A percentile compares a stretch with the other conserved stretches of the same genome.
Evolutionary conservation across 2,888 invertebrate species (phyloP).

Genomic region (Drosophila villosipedis): DNA sequence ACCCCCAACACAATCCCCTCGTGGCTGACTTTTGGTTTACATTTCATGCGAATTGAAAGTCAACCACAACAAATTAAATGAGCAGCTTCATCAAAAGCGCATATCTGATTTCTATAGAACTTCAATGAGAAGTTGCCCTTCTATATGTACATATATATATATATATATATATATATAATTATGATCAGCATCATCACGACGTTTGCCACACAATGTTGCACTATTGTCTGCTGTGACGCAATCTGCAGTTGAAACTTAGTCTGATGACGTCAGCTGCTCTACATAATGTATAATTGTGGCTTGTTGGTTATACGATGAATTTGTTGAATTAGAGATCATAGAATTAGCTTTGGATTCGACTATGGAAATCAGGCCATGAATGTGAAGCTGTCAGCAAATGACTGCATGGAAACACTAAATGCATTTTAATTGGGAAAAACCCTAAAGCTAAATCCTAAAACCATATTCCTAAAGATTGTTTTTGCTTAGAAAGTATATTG

Average conservation of each 20-base stretch:
- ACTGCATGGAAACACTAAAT: background rate
- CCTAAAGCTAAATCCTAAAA: too few relatives aligned
- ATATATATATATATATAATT: constrained; percentile 3
- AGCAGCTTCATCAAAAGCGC: constrained; percentile 37
- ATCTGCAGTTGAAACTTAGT: constrained; percentile 7
- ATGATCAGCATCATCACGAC: constrained; percentile 10
- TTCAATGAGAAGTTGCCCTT: constrained; percentile 13
- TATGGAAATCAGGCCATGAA: background rate
- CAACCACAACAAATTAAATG: constrained; percentile 22
- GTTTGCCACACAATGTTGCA: constrained; percentile 21
- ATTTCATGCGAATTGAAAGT: constrained; percentile 62
- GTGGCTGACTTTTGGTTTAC: constrained; percentile 13
- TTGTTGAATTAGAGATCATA: constrained; percentile 15
- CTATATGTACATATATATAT: background rate
- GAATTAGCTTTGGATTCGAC: background rate
- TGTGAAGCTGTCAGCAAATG: background rate
- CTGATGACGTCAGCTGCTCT: constrained; percentile 46
- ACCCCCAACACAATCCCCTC: background rate
- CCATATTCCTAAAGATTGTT: too few relatives aligned
- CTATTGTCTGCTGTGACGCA: constrained; percentile 34
- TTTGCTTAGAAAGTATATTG: too few relatives aligned
- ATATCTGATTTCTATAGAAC: constrained; percentile 42
- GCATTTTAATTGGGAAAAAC: background rate
- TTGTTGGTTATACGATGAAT: constrained; percentile 7
- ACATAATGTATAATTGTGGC: constrained; percentile 29